A percentile compares a stretch with the other conserved stretches of the same genome.
These are phyloP conservation scores for Cyphotilapia sp. DNA, from an alignment of 2,113 vertebrate genomes.

Conservation along the genomic window DNA sequence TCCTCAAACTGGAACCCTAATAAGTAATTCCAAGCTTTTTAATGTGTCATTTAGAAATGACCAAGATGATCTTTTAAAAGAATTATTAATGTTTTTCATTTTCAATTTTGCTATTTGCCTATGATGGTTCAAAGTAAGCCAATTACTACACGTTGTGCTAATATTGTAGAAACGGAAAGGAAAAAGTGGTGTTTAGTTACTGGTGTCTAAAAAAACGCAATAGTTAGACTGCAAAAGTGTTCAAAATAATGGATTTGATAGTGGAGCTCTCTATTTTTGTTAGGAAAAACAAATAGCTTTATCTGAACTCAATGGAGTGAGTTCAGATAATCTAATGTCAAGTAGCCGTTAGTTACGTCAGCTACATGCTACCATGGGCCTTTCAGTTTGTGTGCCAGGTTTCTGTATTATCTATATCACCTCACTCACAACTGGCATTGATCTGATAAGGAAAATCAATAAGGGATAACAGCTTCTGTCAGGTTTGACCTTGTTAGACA, in stretches of 20 bases:
- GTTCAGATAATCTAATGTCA: not conserved
- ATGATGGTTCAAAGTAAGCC: not conserved
- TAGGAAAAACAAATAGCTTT: not conserved
- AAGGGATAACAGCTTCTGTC: not conserved
- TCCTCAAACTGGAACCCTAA: not conserved
- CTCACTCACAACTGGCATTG: not conserved
- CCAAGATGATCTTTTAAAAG: not conserved
- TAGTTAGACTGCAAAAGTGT: not conserved
- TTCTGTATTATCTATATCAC: not conserved
- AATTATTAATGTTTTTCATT: not conserved
- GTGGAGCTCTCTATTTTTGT: not conserved
- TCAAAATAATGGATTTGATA: not conserved
- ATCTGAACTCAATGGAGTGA: not conserved
- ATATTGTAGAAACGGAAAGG: not conserved
- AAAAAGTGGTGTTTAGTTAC: not conserved
- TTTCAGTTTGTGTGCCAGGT: not conserved
- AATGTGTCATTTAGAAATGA: not conserved
- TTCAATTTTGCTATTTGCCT: not conserved
- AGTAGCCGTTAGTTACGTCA: not conserved
- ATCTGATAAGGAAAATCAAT: not conserved
- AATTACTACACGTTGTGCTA: not conserved
- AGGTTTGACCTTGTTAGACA: not conserved
- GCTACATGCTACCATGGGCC: not conserved
- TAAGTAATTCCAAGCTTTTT: not conserved
- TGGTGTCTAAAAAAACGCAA: not conserved